Evolutionary conservation across 2,113 vertebrate genomes (phyloP).

Genomic region (Gopherus evgoodei): DNA sequence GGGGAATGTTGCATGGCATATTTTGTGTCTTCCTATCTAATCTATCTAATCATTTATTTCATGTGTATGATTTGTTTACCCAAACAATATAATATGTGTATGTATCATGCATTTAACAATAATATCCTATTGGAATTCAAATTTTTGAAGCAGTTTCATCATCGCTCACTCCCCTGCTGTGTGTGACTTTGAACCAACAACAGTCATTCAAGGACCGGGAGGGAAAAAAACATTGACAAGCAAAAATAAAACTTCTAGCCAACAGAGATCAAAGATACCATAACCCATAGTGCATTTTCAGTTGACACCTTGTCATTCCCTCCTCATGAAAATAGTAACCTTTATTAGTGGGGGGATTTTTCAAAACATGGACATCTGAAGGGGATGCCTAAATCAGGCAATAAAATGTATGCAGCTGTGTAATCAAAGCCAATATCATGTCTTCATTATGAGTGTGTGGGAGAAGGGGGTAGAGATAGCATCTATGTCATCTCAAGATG

Average conservation of each 20-base stretch:
- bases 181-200: rapidly evolving
- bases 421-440: rapidly evolving
- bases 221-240: background rate
- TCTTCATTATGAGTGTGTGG: background rate
- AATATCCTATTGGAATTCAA: rapidly evolving
- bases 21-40: background rate
- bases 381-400: background rate
- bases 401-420: background rate
- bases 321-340: background rate
- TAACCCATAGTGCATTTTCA: rapidly evolving
- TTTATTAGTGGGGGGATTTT: background rate
- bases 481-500: background rate
- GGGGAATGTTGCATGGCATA: background rate
- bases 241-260: background rate
- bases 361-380: background rate
- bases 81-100: background rate
- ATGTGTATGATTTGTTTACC: background rate
- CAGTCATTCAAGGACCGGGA: background rate
- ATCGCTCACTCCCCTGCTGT: rapidly evolving
- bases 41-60: background rate
- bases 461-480: background rate
- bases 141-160: background rate
- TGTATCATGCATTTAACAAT: rapidly evolving
- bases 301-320: rapidly evolving
- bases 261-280: rapidly evolving